Evolutionary conservation across 2,113 vertebrate species (phyloP), one percentile per base, ranked within the genome.

Genomic region (Mormoops blainvillei): DNA sequence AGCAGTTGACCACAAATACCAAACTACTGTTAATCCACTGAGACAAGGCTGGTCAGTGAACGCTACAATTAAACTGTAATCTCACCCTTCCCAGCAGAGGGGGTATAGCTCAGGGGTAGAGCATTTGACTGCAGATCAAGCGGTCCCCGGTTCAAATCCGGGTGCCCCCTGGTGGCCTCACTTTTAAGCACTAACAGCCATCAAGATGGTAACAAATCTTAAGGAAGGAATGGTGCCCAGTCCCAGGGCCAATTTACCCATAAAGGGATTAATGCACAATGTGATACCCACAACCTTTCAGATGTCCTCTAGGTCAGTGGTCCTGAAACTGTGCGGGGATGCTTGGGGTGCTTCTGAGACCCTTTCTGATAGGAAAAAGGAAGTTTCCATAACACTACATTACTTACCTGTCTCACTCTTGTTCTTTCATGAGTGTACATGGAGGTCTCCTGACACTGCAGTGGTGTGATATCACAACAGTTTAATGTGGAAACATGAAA

Each of bases 71-170:
- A 91, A 45, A 2, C 0, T 78, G 48, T 26, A 71, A 52, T n/a
- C 12, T 12, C 0, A 0, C 0, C 0, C 0, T 0, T 0, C 0
- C 0, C 2, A 0, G 4, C 0, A 24, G 3, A 20, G 98, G 96
- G 97, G 97, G 94, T 97, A 95, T 98, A 98, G 97, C 97, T 98
- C 96, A 97, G 97, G 87, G 97, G 94, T 94, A 98, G 98, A 97
- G 96, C 89, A 96, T 97, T 98, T 97, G 97, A 97, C 97, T 97
- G 86, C 91, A 98, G 76, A 97, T 98, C 85, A 89, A 94, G 89
- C 95, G 85, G 89, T 94, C 92, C 80, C 94, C 0, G 83, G 93
- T 96, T 97, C 84, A 95, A 97, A 93, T 98, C 97, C 89, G 10
- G 96, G 92, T 97, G 87, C 92, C 96, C 96, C 96, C 97, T 98